Evolutionary conservation across 2,797 vertebrate genomes (phyloP).

Genomic region (Neoniphon sammara): DNA sequence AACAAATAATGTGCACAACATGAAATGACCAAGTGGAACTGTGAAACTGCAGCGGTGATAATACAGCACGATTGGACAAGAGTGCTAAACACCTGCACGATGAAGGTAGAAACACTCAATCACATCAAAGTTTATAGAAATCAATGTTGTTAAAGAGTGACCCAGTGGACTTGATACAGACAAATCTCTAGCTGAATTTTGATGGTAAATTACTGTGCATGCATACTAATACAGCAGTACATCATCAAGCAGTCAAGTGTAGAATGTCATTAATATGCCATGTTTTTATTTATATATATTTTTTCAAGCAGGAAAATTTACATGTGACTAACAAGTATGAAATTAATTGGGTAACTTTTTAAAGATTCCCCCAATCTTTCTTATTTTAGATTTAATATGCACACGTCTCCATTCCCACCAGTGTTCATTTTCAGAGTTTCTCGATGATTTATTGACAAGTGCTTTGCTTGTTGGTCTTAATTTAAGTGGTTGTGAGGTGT

Average conservation of each 20-base stretch:
- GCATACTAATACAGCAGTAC: too few species aligned
- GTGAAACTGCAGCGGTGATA: neutral
- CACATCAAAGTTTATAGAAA: neutral
- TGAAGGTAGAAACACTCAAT: neutral
- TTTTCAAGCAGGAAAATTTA: too few species aligned
- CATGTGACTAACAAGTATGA: neutral
- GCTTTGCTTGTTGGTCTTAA: constrained; percentile 19
- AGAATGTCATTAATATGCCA: too few species aligned
- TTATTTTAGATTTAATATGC: neutral
- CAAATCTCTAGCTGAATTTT: too few species aligned
- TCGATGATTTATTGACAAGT: constrained; percentile 11
- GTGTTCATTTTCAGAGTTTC: neutral
- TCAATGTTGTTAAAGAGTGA: neutral
- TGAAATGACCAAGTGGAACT: constrained; percentile 13
- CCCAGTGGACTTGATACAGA: too few species aligned
- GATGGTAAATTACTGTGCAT: too few species aligned
- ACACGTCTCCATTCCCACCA: neutral
- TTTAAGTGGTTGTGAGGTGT: constrained; percentile 7
- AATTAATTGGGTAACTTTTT: constrained; percentile 1
- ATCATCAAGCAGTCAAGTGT: too few species aligned
- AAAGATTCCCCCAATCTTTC: neutral
- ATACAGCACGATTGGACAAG: neutral
- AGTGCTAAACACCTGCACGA: neutral
- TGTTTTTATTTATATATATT: too few species aligned
- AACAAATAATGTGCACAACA: constrained; percentile 1